A percentile compares a stretch with the other conserved stretches of the same genome.
Conservation (phyloP, 2,888 invertebrate genomes). For the Brachyptera putata region DNA sequence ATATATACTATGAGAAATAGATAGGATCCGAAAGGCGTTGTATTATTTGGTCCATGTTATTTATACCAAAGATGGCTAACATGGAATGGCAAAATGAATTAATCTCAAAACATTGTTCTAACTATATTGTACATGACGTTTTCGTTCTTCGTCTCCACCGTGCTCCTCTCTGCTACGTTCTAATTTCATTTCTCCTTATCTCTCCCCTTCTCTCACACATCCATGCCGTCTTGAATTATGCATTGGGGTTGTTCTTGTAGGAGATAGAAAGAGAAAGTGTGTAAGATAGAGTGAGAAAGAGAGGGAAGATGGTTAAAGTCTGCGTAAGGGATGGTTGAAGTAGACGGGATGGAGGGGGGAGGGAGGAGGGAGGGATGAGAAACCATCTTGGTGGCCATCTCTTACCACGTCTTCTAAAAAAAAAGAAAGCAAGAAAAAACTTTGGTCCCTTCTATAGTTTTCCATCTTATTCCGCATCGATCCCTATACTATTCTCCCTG, state of each 20-base stretch:
- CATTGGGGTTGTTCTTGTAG: slow-evolving; percentile 23
- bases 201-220: slow-evolving; percentile 16
- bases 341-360: not conserved
- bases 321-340: no score
- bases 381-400: slow-evolving; percentile 20
- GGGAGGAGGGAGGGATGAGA: not conserved
- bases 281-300: no score
- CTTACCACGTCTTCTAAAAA: slow-evolving; percentile 19
- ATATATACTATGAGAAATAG: not conserved
- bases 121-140: slow-evolving; percentile 17
- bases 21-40: no score
- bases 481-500: slow-evolving; percentile 17
- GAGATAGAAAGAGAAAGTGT: not conserved
- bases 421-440: slow-evolving; percentile 28
- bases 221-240: slow-evolving; percentile 27
- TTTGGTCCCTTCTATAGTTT: slow-evolving; percentile 22
- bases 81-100: slow-evolving; percentile 19
- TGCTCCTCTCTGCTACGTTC: slow-evolving; percentile 3
- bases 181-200: slow-evolving; percentile 22
- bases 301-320: no score
- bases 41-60: no score
- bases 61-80: not conserved
- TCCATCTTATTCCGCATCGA: slow-evolving; percentile 20
- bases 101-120: slow-evolving; percentile 14
- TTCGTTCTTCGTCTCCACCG: not conserved